phyloP scores from a whole-genome alignment of 2,888 invertebrate species.

The Charanyca ferruginea region DNA sequence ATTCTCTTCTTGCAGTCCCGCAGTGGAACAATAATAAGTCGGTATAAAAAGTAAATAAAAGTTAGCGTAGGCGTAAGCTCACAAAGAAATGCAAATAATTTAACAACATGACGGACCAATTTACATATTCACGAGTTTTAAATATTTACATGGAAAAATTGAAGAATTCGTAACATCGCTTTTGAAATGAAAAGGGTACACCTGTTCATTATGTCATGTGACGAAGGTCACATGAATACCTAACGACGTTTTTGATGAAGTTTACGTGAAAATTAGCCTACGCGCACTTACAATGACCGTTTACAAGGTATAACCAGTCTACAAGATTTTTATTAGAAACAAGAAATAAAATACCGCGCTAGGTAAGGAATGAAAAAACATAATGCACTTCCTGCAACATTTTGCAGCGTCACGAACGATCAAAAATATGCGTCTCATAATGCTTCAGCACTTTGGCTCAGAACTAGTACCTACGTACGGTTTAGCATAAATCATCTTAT shows the following conservation, averaged over 20 bases:
- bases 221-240: conserved; percentile 27
- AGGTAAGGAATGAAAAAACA: not conserved
- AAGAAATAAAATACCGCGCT: too few species aligned
- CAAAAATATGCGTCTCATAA: not conserved
- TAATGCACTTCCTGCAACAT: not conserved
- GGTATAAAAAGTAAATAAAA: not conserved
- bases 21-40: too few species aligned
- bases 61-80: not conserved
- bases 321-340: too few species aligned
- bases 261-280: not conserved
- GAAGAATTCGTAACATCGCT: conserved; percentile 14
- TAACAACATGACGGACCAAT: conserved; percentile 14
- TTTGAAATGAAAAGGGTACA: conserved; percentile 38
- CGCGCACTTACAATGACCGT: not conserved
- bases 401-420: not conserved
- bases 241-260: conserved; percentile 42
- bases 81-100: conserved; percentile 31
- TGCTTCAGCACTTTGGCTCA: not conserved
- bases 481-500: not conserved
- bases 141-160: conserved; percentile 25
- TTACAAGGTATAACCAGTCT: too few species aligned
- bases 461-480: not conserved
- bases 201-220: conserved; percentile 12
- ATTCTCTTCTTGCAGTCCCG: too few species aligned
- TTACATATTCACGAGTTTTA: conserved; percentile 20